Base-by-base conservation (phyloP, 1,140 invertebrate genomes). In the Mactra quadrangularis region DNA sequence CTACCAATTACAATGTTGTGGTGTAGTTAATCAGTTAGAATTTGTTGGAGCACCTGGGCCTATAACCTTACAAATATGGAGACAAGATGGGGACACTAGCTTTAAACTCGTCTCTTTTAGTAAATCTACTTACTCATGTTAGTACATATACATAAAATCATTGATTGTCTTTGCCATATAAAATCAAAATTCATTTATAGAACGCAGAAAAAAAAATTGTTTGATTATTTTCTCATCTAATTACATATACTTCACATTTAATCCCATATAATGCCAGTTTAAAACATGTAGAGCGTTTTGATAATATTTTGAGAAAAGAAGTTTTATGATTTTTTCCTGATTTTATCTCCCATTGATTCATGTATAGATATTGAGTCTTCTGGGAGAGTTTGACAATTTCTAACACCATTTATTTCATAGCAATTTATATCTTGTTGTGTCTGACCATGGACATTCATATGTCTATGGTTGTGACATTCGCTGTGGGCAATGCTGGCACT, bases 11-110 rank as follows among this genome's bases (percentile, higher is more conserved):
- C 15, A 33, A 1, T 77, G 74, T 53, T 77, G 74, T 33, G 74
- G 74, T 25, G 74, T 77, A 17, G 27, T 64, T 15, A 33, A 77
- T 29, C 33, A 22, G 6, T 29, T 77, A 13, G 13, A 60, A 7
- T 45, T 50, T n/a, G 17, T 4, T 0, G 59, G 74, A 2, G 6
- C 31, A 19, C 22, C 15, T 55, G 57, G 74, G 0, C 11, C 22
- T 41, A 6, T 77, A 15, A 52, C 38, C 29, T 41, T 77, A 9
- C 74, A 64, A 52, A 38, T 77, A 19, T 77, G 74, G 74, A 52
- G 74, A 33, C 74, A 77, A 47, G 52, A 38, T 22, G 57, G 6
- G 47, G 35, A 29, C 29, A 45, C 27, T 17, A 25, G 29, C 15
- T 77, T 77, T 45, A 29, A 45, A 22, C 57, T 77, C 0, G 45